Conservation (phyloP, 1,140 invertebrate species). For the Apolygus lucorum region DNA sequence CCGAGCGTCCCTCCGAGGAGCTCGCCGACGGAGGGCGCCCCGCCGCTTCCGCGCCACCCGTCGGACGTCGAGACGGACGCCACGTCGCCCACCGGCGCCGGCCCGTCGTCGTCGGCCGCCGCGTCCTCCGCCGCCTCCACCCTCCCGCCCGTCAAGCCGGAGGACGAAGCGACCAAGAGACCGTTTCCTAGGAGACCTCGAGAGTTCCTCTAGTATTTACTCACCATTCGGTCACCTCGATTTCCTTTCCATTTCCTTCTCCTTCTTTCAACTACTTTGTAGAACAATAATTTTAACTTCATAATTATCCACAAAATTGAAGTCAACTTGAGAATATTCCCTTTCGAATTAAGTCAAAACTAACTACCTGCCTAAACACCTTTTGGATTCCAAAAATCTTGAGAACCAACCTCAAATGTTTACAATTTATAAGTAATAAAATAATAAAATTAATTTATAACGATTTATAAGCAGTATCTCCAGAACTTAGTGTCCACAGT, state of each 20-base stretch:
- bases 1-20: conserved; percentile 43
- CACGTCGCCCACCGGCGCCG: conserved; percentile 24
- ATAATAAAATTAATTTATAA: no score
- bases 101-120: conserved; percentile 25
- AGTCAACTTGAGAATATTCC: background rate
- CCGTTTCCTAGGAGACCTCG: conserved; percentile 33
- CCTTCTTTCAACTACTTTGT: background rate
- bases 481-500: no score
- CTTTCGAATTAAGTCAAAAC: background rate
- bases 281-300: background rate
- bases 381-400: no score
- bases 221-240: conserved; percentile 1
- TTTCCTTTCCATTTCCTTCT: background rate
- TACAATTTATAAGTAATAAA: no score
- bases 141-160: conserved; percentile 24
- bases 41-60: conserved; percentile 19
- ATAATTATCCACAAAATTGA: no score
- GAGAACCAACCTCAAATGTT: no score
- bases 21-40: conserved; percentile 38
- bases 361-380: background rate
- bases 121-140: conserved; percentile 18
- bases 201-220: conserved; percentile 33
- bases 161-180: conserved; percentile 31
- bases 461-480: no score
- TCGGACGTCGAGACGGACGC: conserved; percentile 1